These are phyloP conservation scores for Drosophila anceps DNA, from an alignment of 2,888 invertebrate genomes.

Conservation along the genomic window DNA sequence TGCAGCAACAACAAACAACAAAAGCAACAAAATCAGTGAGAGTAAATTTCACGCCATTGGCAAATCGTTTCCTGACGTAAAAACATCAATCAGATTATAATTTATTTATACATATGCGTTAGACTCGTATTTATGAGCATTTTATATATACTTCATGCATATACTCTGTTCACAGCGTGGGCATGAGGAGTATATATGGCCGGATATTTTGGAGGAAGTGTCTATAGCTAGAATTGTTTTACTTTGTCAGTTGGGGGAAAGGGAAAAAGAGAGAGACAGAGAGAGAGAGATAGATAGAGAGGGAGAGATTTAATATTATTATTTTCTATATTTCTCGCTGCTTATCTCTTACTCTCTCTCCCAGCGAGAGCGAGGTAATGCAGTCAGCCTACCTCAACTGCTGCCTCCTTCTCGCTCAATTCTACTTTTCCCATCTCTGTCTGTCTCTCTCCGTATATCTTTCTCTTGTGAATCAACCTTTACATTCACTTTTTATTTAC, in stretches of 20 bases:
- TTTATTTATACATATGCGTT: slow-evolving; percentile 26
- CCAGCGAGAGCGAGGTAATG: background rate
- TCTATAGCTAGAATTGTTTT: background rate
- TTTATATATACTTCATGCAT: slow-evolving; percentile 6
- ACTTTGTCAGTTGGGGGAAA: too few relatives aligned
- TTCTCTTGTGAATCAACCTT: background rate
- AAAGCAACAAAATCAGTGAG: slow-evolving; percentile 45
- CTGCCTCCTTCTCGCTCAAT: too few relatives aligned
- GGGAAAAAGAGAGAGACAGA: background rate
- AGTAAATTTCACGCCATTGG: slow-evolving; percentile 74
- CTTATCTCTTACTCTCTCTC: background rate
- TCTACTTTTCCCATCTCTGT: background rate
- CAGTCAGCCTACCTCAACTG: background rate
- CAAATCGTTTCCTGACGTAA: slow-evolving; percentile 71
- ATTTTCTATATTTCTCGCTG: background rate
- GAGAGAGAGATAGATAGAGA: background rate
- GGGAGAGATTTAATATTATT: background rate
- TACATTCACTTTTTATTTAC: background rate
- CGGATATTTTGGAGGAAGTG: background rate
- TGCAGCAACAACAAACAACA: slow-evolving; percentile 20
- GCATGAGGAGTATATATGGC: background rate
- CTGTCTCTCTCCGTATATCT: background rate
- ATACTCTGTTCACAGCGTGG: background rate
- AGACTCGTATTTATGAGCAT: background rate
- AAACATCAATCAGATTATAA: slow-evolving; percentile 73